phyloP scores from a whole-genome alignment of 2,113 vertebrate species.

The Apodemus speciosus region DNA sequence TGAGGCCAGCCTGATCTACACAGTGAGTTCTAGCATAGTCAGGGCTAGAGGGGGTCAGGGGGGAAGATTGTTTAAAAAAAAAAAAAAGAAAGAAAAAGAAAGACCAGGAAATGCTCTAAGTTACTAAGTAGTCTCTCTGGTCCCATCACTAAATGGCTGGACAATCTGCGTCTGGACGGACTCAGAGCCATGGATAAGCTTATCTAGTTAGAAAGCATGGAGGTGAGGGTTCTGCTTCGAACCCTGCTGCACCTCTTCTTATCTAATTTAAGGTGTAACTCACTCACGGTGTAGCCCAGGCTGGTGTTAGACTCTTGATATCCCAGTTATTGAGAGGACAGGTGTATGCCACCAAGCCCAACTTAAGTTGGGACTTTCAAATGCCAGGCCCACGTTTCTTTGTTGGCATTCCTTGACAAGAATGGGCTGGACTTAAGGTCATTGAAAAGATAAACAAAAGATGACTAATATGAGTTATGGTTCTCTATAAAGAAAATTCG shows the following conservation, averaged over 20 bases:
- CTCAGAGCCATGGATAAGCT: background rate
- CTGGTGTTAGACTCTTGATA: background rate
- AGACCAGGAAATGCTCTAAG: too few species aligned
- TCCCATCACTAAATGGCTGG: background rate
- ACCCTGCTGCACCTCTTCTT: background rate
- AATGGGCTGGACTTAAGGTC: background rate
- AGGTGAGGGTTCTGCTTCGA: background rate
- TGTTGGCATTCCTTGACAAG: constrained; percentile 35
- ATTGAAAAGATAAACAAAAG: constrained; percentile 22
- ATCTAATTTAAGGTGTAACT: background rate
- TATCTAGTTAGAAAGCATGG: background rate
- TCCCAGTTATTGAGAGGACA: too few species aligned
- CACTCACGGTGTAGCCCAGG: background rate
- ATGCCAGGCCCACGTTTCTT: constrained; percentile 4
- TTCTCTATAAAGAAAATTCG: constrained; percentile 24
- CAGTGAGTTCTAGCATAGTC: background rate
- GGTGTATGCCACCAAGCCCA: background rate
- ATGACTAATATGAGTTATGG: background rate
- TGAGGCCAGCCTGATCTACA: background rate
- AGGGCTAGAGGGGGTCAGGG: too few species aligned
- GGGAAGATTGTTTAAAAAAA: too few species aligned
- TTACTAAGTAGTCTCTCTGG: background rate
- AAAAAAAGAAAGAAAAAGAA: too few species aligned
- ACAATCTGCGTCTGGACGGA: background rate
- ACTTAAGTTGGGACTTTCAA: background rate